Evolutionary conservation across 2,888 invertebrate species (phyloP).

Genomic region (Notodonta dromedarius): DNA sequence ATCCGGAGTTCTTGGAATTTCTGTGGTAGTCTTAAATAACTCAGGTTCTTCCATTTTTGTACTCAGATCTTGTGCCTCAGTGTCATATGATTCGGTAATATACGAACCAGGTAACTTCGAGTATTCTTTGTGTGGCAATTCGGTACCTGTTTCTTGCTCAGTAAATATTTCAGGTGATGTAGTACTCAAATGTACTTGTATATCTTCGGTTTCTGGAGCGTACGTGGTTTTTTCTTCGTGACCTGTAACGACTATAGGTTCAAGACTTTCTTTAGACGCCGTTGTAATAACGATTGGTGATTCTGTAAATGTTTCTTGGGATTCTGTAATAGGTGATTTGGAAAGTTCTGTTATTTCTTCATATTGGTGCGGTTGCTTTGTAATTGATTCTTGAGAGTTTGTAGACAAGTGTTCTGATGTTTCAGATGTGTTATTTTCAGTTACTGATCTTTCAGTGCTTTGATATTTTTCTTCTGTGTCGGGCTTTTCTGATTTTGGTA

Average conservation of each 20-base stretch:
- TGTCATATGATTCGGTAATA: slow-evolving; percentile 10
- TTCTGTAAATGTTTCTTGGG: slow-evolving; percentile 13
- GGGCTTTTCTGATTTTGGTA: not conserved
- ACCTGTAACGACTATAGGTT: slow-evolving; percentile 11
- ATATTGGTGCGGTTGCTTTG: not conserved
- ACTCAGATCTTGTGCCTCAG: slow-evolving; percentile 15
- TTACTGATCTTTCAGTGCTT: slow-evolving; percentile 8
- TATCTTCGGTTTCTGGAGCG: slow-evolving; percentile 11
- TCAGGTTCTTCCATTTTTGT: slow-evolving; percentile 17
- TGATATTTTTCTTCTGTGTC: slow-evolving; percentile 9
- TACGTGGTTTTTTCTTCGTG: slow-evolving; percentile 21
- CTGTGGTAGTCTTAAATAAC: slow-evolving; percentile 13
- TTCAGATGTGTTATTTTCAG: slow-evolving; percentile 14
- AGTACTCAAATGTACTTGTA: slow-evolving; percentile 16
- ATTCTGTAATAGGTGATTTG: not conserved
- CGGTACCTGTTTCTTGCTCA: slow-evolving; percentile 11
- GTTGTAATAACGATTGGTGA: slow-evolving; percentile 17
- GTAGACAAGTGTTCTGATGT: slow-evolving; percentile 9
- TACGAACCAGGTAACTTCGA: slow-evolving; percentile 9
- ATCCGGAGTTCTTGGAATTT: slow-evolving; percentile 12
- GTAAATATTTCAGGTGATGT: slow-evolving; percentile 12
- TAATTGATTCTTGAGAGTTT: slow-evolving; percentile 3
- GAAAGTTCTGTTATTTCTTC: not conserved
- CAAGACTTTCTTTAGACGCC: slow-evolving; percentile 12
- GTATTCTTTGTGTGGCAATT: slow-evolving; percentile 9